Conservation (phyloP, 2,888 invertebrate species). For the Zele albiditarsus region DNA sequence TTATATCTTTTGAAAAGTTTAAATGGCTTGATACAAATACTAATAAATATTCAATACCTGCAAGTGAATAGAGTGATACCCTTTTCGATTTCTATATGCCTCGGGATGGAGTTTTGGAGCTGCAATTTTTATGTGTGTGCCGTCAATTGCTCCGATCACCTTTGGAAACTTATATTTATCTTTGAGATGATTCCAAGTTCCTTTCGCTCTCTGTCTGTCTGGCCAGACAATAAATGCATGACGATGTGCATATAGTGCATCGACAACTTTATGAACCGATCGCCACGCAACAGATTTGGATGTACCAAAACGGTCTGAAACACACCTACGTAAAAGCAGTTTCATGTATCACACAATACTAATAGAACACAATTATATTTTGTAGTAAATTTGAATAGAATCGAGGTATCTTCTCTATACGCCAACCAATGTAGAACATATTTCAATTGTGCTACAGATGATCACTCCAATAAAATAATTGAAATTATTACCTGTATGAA, state of each 20-base stretch:
- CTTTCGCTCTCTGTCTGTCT: background rate
- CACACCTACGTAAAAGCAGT: no score
- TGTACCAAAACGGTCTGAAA: no score
- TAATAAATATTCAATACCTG: slow-evolving; percentile 18
- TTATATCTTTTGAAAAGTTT: background rate
- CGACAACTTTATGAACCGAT: background rate
- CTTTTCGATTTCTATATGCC: slow-evolving; percentile 23
- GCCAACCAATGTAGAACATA: no score
- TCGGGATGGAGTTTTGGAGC: slow-evolving; percentile 9
- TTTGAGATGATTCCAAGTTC: background rate
- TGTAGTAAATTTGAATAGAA: no score
- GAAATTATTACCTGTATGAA: no score
- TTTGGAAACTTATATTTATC: background rate
- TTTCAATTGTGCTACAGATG: no score
- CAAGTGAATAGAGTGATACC: slow-evolving; percentile 7
- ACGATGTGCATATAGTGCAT: background rate
- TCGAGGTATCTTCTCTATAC: no score
- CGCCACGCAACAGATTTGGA: background rate
- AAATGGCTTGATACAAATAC: background rate
- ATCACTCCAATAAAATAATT: no score
- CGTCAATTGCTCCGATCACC: slow-evolving; percentile 7
- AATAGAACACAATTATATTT: no score
- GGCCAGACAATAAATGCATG: slow-evolving; percentile 7
- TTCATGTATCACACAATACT: no score
- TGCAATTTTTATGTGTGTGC: slow-evolving; percentile 14